These are phyloP conservation scores for Proctacanthus coquilletti DNA, from an alignment of 1,140 invertebrate species.

Conservation along the genomic window DNA sequence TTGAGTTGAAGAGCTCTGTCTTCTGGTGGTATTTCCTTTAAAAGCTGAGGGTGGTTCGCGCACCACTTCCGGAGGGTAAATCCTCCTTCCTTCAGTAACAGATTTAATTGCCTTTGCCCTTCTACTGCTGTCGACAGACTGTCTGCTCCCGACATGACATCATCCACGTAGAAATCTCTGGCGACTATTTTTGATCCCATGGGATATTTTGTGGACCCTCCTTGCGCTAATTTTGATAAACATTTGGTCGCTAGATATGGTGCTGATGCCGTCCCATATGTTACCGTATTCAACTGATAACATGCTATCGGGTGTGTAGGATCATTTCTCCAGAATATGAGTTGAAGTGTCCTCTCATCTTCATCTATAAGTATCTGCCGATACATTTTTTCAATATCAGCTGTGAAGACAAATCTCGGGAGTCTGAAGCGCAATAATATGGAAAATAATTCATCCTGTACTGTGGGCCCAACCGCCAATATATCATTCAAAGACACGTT, in stretches of 20 bases:
- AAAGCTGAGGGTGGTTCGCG: slow-evolving; percentile 5
- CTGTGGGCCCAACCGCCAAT: slow-evolving; percentile 7
- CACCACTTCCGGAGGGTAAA: slow-evolving; percentile 8
- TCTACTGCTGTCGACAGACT: slow-evolving; percentile 5
- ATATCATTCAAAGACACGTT: slow-evolving; percentile 11
- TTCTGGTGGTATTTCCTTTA: slow-evolving; percentile 3
- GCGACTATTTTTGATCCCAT: slow-evolving; percentile 13
- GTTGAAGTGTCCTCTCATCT: slow-evolving; percentile 16
- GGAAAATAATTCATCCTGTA: slow-evolving; percentile 14
- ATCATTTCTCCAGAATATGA: slow-evolving; percentile 22
- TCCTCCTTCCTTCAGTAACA: slow-evolving; percentile 2
- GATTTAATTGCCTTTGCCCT: slow-evolving; percentile 1
- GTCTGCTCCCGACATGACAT: slow-evolving; percentile 27
- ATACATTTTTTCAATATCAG: slow-evolving; percentile 21
- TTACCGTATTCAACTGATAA: slow-evolving; percentile 16
- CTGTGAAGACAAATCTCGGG: slow-evolving; percentile 12
- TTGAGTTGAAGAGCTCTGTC: background rate
- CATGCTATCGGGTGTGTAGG: slow-evolving; percentile 8
- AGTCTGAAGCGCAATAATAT: slow-evolving; percentile 26
- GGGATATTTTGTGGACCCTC: slow-evolving; percentile 12
- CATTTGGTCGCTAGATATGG: slow-evolving; percentile 22
- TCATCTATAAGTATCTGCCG: slow-evolving; percentile 10
- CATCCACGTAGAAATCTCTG: slow-evolving; percentile 33
- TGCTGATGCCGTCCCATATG: slow-evolving; percentile 19
- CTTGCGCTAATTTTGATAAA: slow-evolving; percentile 16